Evolutionary conservation across 2,113 vertebrate genomes (phyloP), one percentile per base, ranked within the genome.

Genomic region (Asarcornis scutulata): DNA sequence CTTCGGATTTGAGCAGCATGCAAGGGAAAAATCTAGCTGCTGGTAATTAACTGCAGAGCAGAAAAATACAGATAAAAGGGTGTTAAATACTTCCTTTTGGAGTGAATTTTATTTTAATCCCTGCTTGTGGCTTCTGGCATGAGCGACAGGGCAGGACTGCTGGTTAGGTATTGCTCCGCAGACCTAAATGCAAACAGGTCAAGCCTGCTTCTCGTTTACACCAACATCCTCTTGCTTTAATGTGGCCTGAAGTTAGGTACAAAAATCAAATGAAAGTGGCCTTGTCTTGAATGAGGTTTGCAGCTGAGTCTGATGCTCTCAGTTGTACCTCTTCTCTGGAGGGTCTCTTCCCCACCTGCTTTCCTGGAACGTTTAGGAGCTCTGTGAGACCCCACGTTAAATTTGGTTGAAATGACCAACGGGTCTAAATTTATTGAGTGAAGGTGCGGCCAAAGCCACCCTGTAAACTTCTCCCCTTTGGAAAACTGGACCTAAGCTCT

Each of bases 11-110:
- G 91, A 95, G 86, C 23, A 5, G 68, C 46, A 4, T 53, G 84
- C 86, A 56, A 46, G 91, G 93, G 94, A 97, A 72, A 95, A 95
- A 86, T 91, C 88, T 85, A 20, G 72, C 83, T 88, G 92, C 63
- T 44, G 29, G 36, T 95, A 95, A 97, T 96, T 97, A 97, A 91
- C 88, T 27, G 23, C 15, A 1, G 86, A 89, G 22, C 31, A 89
- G 87, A 83, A 91, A 63, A 93, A 74, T 90, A 66, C 52, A 83
- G 95, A 93, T 93, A 91, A 94, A 94, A 73, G 20, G 29, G 36
- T 59, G 63, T 67, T 96, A 87, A 96, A 84, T 69, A 80, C 89
- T 91, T 93, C 52, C 42, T 88, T 96, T 85, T 75, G 66, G 60
- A 88, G 68, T 40, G 27, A 91, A 34, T 91, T 82, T 93, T 73